Evolutionary conservation across 2,888 invertebrate genomes (phyloP).

Genomic region (Heteromurus nitidus): DNA sequence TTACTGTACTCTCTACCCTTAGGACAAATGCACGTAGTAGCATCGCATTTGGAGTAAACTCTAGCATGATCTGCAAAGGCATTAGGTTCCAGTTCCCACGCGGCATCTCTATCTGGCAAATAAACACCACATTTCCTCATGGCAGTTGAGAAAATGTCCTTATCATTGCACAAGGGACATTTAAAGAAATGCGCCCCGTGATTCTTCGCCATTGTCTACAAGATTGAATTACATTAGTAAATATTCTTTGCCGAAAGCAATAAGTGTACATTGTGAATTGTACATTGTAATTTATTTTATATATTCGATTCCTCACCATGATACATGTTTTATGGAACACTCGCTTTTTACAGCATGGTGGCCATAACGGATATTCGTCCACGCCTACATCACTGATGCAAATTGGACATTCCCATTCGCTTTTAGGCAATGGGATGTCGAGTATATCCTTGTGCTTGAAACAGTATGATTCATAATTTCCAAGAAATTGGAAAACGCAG

Average conservation of each 20-base stretch:
- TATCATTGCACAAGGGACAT: constrained; percentile 88
- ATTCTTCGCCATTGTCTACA: constrained; percentile 82
- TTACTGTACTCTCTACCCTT: constrained; percentile 78
- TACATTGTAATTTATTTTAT: no score
- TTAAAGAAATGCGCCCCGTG: constrained; percentile 87
- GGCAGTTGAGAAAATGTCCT: constrained; percentile 80
- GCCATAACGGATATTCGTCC: constrained; percentile 79
- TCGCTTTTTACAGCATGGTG: constrained; percentile 86
- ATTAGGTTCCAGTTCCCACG: constrained; percentile 87
- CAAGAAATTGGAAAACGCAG: constrained; percentile 81
- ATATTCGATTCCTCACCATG: constrained; percentile 80
- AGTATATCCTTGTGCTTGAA: constrained; percentile 80
- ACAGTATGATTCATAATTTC: constrained; percentile 82
- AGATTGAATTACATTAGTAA: constrained; percentile 73
- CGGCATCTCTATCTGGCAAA: constrained; percentile 89
- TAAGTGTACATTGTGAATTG: no score
- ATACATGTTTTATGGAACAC: constrained; percentile 87
- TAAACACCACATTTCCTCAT: constrained; percentile 84
- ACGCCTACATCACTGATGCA: constrained; percentile 81
- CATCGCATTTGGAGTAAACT: constrained; percentile 80
- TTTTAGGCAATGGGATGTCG: constrained; percentile 76
- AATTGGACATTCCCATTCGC: constrained; percentile 80
- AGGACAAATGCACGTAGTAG: constrained; percentile 80
- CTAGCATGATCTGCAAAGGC: constrained; percentile 85
- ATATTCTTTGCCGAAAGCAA: no score